These are phyloP conservation scores for Valencia hispanica DNA, from an alignment of 2,797 vertebrate genomes.

Conservation along the genomic window DNA sequence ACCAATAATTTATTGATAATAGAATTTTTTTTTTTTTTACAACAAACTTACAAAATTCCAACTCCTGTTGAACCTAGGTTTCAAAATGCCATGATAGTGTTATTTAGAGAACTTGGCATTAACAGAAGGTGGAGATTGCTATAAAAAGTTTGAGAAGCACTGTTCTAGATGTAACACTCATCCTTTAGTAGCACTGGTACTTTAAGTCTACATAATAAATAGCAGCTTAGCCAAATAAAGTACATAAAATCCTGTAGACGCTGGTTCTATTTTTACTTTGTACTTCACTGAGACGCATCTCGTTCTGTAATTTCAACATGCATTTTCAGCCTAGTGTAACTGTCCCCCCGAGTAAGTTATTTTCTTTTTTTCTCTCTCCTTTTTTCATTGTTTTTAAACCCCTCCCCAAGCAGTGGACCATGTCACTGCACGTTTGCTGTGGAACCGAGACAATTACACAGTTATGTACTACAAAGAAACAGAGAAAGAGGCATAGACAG, in stretches of 20 bases:
- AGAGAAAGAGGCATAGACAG: conserved; percentile 8
- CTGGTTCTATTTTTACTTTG: background rate
- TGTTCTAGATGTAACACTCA: background rate
- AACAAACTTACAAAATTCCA: background rate
- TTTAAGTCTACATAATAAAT: background rate
- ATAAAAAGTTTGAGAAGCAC: background rate
- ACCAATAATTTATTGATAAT: background rate
- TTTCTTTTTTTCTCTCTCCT: conserved; percentile 13
- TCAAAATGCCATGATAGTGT: background rate
- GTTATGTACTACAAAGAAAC: conserved; percentile 69
- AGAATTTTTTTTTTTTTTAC: background rate
- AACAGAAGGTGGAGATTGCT: background rate
- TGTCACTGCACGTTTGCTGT: conserved; percentile 64
- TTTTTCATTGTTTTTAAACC: conserved; percentile 10
- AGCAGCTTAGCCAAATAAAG: conserved; percentile 7
- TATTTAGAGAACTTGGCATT: background rate
- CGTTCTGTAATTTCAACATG: background rate
- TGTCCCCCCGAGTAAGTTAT: conserved; percentile 47
- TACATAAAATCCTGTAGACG: background rate
- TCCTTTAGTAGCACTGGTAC: background rate
- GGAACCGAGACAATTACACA: conserved; percentile 52
- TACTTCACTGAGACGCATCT: background rate
- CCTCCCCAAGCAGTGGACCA: conserved; percentile 30
- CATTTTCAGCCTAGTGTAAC: conserved; percentile 13
- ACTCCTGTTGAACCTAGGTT: background rate